Conservation (phyloP, 2,113 vertebrate genomes). For the Charina bottae region DNA sequence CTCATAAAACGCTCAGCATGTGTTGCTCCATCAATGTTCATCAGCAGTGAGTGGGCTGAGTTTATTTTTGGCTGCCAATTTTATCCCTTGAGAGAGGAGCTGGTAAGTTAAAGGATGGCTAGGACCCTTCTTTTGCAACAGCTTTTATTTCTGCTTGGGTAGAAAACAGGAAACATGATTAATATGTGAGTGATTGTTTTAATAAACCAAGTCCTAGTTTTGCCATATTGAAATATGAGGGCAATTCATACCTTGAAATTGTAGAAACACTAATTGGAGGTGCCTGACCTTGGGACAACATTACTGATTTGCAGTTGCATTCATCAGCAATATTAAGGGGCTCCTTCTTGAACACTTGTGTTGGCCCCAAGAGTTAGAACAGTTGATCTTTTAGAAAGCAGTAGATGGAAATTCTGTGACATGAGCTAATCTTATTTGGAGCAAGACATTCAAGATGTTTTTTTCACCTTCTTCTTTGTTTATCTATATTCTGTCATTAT, state of each 20-base stretch:
- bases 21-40: not conserved
- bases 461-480: not conserved
- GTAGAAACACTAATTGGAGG: not conserved
- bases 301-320: not conserved
- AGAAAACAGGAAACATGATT: constrained; percentile 19
- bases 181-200: constrained; percentile 27
- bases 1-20: not conserved
- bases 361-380: not conserved
- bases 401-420: not conserved
- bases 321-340: not conserved
- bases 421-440: not conserved
- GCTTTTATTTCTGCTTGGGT: not conserved
- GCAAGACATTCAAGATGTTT: not conserved
- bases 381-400: not conserved
- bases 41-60: not conserved
- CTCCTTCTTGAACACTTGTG: not conserved
- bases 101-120: not conserved
- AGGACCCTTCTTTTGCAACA: not conserved
- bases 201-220: constrained; percentile 24
- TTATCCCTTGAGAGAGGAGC: not conserved
- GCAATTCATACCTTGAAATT: not conserved
- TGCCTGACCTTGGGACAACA: not conserved
- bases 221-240: constrained; percentile 17
- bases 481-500: not conserved
- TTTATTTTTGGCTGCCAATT: not conserved